Percentiles rank a stretch among this genome's conserved stretches.
Conservation (phyloP, 2,888 invertebrate genomes). For the Noctua janthina region DNA sequence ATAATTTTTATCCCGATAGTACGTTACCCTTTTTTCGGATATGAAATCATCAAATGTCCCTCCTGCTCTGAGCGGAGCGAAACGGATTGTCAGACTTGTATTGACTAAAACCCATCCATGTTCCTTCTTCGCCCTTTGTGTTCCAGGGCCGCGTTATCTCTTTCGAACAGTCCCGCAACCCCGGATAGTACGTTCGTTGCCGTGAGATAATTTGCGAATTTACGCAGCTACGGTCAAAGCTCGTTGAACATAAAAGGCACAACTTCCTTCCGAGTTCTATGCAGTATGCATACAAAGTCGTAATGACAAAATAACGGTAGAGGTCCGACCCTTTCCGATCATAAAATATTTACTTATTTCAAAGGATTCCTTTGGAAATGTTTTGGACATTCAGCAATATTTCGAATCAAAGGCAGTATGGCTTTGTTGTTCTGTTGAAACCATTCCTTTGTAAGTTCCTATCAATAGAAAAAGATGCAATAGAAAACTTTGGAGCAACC, state of each 20-base stretch:
- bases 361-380: conserved; percentile 8
- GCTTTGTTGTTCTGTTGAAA: background rate
- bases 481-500: background rate
- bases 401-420: background rate
- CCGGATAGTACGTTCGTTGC: background rate
- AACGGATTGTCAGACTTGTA: too few species aligned
- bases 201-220: background rate
- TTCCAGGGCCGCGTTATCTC: too few species aligned
- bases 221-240: background rate
- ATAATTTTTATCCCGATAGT: background rate
- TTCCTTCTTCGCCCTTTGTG: too few species aligned
- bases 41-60: too few species aligned
- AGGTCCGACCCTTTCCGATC: conserved; percentile 43
- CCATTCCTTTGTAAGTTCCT: background rate
- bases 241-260: conserved; percentile 25
- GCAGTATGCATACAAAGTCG: conserved; percentile 23
- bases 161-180: too few species aligned
- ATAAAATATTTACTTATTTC: conserved; percentile 33
- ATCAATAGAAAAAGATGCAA: background rate
- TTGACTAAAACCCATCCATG: too few species aligned
- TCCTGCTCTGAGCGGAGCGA: too few species aligned
- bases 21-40: background rate
- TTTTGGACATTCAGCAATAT: conserved; percentile 17
- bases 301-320: conserved; percentile 40
- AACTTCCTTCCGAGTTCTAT: conserved; percentile 51